Evolutionary conservation across 2,113 vertebrate species (phyloP).

Genomic region (Ptyas mucosa): DNA sequence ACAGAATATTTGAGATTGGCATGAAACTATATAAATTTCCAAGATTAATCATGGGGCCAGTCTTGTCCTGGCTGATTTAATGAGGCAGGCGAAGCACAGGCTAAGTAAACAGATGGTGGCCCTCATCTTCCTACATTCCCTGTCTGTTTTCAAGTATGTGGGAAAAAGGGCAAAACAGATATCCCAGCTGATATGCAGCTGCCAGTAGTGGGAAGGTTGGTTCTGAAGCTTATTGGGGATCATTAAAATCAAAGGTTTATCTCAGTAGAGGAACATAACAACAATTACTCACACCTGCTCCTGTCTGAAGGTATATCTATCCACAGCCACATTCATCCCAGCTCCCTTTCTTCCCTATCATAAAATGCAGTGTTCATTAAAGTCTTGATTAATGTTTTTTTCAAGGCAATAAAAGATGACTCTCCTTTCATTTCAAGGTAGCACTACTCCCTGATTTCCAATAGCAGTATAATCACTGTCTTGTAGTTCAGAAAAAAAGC

Average conservation of each 20-base stretch:
- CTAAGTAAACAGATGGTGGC: neutral
- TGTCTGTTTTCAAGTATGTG: neutral
- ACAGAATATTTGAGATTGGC: neutral
- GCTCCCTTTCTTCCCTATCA: neutral
- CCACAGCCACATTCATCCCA: neutral
- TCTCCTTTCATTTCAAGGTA: neutral
- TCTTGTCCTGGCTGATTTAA: neutral
- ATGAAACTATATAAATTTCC: neutral
- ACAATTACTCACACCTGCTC: neutral
- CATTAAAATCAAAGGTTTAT: neutral
- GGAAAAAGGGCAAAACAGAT: neutral
- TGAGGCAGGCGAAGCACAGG: neutral
- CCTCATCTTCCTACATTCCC: neutral
- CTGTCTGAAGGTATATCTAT: neutral
- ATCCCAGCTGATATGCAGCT: neutral
- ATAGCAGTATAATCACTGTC: neutral
- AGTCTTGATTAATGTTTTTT: neutral
- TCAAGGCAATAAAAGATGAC: neutral
- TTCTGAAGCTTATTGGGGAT: neutral
- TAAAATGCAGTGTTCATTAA: neutral
- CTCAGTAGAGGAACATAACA: neutral
- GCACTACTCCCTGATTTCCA: neutral
- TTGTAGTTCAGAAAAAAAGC: neutral
- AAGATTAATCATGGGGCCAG: neutral
- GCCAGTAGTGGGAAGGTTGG: neutral